Base-by-base conservation (phyloP, 2,888 invertebrate species). In the Synergus umbraculus region DNA sequence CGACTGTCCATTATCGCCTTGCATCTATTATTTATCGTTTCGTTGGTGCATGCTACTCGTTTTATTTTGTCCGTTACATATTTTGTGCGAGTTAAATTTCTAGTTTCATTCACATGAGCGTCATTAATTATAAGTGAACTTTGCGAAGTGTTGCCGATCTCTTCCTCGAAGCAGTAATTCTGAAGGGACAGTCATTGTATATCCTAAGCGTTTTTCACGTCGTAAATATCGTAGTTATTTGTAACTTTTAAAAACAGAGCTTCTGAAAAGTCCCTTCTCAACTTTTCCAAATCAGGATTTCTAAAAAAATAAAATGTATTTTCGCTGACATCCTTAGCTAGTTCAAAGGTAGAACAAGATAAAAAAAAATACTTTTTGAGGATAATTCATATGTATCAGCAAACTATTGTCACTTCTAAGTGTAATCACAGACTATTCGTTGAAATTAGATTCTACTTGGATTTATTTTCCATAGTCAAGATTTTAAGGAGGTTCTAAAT, bases 1-100 rank as follows among this genome's bases (percentile, higher is more conserved):
- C 73, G 73, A 73, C 73, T 73, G 73, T 73, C 73, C 54, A 73
- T 73, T 63, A 46, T 64, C 73, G 64, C 76, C 49, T 81, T 69
- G 18, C 58, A 77, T 81, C 29, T 76, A 63, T 63, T 63, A 63
- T 66, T 49, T n/a, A 15, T 63, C 18, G 5, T 46, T 49, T 65
- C 46, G 29, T 79, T 81, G 18, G 43, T 41, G 37, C 58, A 58
- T 58, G 18, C 9, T 18, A 58, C 58, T 58, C 9, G 18, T 58
- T 58, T 58, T 41, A n/a, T 58, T n/a, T 65, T 63, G 29, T 8
- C 58, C 46, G 29, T 69, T 76, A 12, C 65, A 37, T 44, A 58
- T 78, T 54, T 76, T 81, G 66, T 58, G 29, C 4, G 66, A 78
- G 13, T 37, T 43, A 13, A 69, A 41, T 65, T 46, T 22, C 29